These are phyloP conservation scores for Hyalella azteca DNA, from an alignment of 2,888 invertebrate species.

Conservation along the genomic window DNA sequence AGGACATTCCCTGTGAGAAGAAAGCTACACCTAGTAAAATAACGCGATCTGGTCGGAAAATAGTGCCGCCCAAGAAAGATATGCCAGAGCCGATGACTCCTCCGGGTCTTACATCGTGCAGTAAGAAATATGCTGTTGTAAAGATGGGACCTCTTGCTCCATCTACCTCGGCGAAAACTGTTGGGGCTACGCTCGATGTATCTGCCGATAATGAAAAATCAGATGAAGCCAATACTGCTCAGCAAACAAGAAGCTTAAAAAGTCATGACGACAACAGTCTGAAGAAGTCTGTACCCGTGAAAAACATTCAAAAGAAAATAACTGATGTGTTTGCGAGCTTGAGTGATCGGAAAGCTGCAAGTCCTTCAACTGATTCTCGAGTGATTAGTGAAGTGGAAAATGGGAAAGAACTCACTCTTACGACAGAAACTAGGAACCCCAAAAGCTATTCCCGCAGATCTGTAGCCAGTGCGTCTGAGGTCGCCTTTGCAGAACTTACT, in stretches of 20 bases:
- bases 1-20: not conserved
- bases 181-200: too few relatives aligned
- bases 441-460: conserved; percentile 3
- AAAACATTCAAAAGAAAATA: conserved; percentile 44
- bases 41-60: conserved; percentile 54
- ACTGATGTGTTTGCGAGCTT: conserved; percentile 41
- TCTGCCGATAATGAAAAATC: too few relatives aligned
- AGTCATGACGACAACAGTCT: too few relatives aligned
- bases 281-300: not conserved
- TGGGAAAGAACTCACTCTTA: not conserved
- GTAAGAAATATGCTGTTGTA: not conserved
- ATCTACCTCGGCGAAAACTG: too few relatives aligned
- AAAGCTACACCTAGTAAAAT: conserved; percentile 45
- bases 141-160: too few relatives aligned
- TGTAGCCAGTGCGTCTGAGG: not conserved
- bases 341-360: not conserved
- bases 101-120: conserved; percentile 6
- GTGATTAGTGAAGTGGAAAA: not conserved
- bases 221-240: too few relatives aligned
- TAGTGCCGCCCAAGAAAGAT: conserved; percentile 55
- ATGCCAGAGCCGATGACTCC: conserved; percentile 58
- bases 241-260: too few relatives aligned
- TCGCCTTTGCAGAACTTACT: not conserved
- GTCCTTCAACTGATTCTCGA: not conserved
- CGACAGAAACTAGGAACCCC: not conserved